Percentiles rank a stretch among this genome's conserved stretches.
Evolutionary conservation across 2,888 invertebrate genomes (phyloP).

Genomic region (Coelogynopora nodosa): DNA sequence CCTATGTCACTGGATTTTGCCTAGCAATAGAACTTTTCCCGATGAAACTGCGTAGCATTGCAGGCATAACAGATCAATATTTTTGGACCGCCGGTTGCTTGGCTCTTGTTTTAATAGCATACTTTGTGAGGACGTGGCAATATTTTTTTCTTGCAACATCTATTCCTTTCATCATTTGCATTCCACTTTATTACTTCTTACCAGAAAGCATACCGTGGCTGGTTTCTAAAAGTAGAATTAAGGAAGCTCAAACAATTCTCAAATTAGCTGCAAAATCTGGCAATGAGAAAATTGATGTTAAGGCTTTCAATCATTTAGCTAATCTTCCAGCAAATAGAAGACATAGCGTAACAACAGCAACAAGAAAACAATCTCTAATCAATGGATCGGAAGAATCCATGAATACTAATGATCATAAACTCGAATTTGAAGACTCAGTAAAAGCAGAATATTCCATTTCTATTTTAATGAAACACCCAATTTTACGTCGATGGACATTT

Average conservation of each 20-base stretch:
- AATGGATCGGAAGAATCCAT: neutral
- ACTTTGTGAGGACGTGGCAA: slow-evolving; percentile 40
- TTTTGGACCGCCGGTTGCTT: slow-evolving; percentile 32
- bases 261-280: slow-evolving; percentile 13
- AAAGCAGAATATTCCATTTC: neutral
- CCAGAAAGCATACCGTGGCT: slow-evolving; percentile 43
- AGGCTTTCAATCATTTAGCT: neutral
- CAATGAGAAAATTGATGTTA: neutral
- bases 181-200: slow-evolving; percentile 27
- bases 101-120: slow-evolving; percentile 32
- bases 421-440: neutral
- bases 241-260: slow-evolving; percentile 32
- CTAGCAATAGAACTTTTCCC: slow-evolving; percentile 38
- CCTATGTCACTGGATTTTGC: slow-evolving; percentile 33
- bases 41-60: slow-evolving; percentile 16
- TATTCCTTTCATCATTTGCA: slow-evolving; percentile 21
- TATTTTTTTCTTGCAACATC: slow-evolving; percentile 38
- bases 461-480: neutral
- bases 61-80: slow-evolving; percentile 18
- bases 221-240: slow-evolving; percentile 16
- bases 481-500: slow-evolving; percentile 4
- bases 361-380: neutral
- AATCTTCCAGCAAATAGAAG: slow-evolving; percentile 24
- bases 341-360: neutral
- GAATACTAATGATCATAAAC: neutral